Percentiles rank a stretch among this genome's conserved stretches.
Evolutionary conservation across 2,797 vertebrate species (phyloP).

Genomic region (Glyptemys insculpta): DNA sequence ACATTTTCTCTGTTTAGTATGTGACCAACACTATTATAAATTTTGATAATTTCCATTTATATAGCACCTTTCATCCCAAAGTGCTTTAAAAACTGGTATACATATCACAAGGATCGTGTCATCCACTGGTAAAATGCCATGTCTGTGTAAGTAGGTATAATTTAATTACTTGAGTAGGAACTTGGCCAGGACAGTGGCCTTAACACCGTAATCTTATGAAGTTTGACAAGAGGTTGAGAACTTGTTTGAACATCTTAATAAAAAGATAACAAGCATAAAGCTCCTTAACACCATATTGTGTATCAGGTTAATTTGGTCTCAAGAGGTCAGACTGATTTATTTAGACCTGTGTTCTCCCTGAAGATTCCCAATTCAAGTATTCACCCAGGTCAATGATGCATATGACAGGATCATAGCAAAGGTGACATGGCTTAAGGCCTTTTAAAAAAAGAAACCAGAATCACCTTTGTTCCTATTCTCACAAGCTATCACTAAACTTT

Average conservation of each 20-base stretch:
- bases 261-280: neutral
- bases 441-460: neutral
- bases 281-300: neutral
- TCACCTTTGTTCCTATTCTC: accelerated
- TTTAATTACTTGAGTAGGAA: neutral
- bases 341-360: too few relatives aligned
- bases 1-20: too few relatives aligned
- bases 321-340: too few relatives aligned
- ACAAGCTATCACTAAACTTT: neutral
- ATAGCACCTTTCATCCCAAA: neutral
- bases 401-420: neutral
- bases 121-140: neutral
- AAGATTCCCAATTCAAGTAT: neutral
- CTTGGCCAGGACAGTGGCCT: too few relatives aligned
- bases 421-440: neutral
- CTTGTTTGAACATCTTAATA: neutral
- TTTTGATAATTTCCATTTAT: neutral
- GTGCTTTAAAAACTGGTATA: neutral
- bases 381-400: neutral
- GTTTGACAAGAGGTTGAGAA: too few relatives aligned
- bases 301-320: too few relatives aligned
- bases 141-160: neutral
- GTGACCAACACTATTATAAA: neutral
- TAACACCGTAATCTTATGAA: too few relatives aligned
- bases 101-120: neutral